A percentile compares a stretch with the other conserved stretches of the same genome.
phyloP scores from a whole-genome alignment of 1,140 invertebrate genomes.

The Solen grandis region DNA sequence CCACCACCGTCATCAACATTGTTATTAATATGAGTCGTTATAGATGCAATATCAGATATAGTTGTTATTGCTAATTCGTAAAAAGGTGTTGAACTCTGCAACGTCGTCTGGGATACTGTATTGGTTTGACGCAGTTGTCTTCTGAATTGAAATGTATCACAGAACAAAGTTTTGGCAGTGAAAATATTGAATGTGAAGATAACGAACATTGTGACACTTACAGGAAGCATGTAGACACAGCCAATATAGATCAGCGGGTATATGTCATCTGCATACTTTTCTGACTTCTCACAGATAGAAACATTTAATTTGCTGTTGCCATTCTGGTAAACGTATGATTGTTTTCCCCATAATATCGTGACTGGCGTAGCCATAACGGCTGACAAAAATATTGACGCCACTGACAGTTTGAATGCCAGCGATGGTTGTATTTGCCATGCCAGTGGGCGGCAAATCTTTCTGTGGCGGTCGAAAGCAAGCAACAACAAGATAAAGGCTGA shows the following conservation, averaged over 20 bases:
- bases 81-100: too few species aligned
- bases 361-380: constrained; percentile 20
- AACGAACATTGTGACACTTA: constrained; percentile 18
- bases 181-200: constrained; percentile 17
- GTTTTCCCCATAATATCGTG: constrained; percentile 44
- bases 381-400: constrained; percentile 6
- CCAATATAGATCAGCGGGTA: constrained; percentile 31
- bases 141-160: neutral
- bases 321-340: constrained; percentile 24
- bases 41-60: neutral
- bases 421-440: constrained; percentile 54
- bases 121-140: neutral
- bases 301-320: neutral
- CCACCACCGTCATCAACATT: too few species aligned
- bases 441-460: constrained; percentile 62
- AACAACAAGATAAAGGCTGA: constrained; percentile 61
- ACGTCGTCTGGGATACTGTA: neutral
- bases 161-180: constrained; percentile 13
- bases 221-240: constrained; percentile 29
- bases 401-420: neutral
- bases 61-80: neutral
- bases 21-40: too few species aligned
- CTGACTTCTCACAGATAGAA: constrained; percentile 32
- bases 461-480: constrained; percentile 62
- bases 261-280: constrained; percentile 19